These are phyloP conservation scores for Rhadinocentrus ornatus DNA, from an alignment of 2,797 vertebrate genomes.

Conservation along the genomic window DNA sequence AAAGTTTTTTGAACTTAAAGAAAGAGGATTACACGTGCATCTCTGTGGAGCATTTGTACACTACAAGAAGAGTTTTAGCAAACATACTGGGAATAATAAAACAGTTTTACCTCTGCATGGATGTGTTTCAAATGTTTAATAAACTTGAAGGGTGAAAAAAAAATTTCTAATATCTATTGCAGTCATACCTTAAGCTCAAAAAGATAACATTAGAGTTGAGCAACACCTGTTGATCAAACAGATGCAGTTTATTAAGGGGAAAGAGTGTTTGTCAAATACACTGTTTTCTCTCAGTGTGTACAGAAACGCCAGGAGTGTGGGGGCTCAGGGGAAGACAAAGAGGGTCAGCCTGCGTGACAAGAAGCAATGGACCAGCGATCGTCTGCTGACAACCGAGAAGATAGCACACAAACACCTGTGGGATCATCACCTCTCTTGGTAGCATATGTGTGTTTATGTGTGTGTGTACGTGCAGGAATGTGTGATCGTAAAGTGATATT, in stretches of 20 bases:
- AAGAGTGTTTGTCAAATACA: constrained; percentile 3
- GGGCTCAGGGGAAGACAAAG: constrained; percentile 50
- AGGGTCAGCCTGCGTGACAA: constrained; percentile 56
- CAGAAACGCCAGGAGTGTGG: constrained; percentile 28
- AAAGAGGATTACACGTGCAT: constrained; percentile 18
- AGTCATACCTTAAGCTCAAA: neutral
- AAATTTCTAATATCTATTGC: neutral
- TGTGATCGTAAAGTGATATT: constrained; percentile 2
- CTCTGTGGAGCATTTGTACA: constrained; percentile 19
- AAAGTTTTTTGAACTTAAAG: constrained; percentile 55
- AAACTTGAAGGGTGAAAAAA: neutral
- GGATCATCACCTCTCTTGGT: constrained; percentile 34
- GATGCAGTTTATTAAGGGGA: neutral
- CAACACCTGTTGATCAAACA: constrained; percentile 1
- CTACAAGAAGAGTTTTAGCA: constrained; percentile 66
- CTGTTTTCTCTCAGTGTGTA: constrained; percentile 20
- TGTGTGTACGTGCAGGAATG: neutral
- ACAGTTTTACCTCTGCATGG: neutral
- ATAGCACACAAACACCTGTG: constrained; percentile 42
- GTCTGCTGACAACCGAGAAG: constrained; percentile 43
- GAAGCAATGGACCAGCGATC: constrained; percentile 51
- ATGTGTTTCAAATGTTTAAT: neutral
- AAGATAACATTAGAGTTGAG: neutral
- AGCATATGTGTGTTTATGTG: constrained; percentile 8
- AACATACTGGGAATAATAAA: constrained; percentile 58